Percentiles rank a stretch among this genome's conserved stretches.
phyloP scores from a whole-genome alignment of 2,113 vertebrate genomes.

The Prochilodus magdalenae region DNA sequence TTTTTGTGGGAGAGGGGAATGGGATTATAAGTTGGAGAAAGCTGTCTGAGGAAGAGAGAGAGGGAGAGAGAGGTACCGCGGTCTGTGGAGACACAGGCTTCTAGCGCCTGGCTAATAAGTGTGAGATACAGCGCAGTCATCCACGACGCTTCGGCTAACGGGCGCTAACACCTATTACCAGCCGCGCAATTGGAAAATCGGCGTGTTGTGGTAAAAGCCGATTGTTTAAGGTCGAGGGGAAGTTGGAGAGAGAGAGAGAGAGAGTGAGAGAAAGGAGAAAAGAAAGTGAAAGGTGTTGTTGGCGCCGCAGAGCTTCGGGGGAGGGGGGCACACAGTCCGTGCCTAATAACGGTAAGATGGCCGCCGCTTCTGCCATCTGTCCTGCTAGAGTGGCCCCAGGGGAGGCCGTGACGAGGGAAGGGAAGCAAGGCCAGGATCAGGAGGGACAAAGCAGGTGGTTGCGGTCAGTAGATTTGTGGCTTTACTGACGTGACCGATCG shows the following conservation, averaged over 20 bases:
- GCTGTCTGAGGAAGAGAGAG: slow-evolving; percentile 41
- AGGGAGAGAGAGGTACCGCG: slow-evolving; percentile 25
- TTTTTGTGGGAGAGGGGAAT: background rate
- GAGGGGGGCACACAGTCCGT: background rate
- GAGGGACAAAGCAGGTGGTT: background rate
- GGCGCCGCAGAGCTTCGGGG: background rate
- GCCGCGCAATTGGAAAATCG: slow-evolving; percentile 61
- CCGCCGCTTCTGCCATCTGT: background rate
- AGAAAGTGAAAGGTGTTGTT: slow-evolving; percentile 27
- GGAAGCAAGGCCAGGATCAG: background rate
- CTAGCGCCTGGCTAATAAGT: slow-evolving; percentile 72
- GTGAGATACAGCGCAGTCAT: slow-evolving; percentile 64
- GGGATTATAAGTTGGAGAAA: slow-evolving; percentile 9
- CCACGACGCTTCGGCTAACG: slow-evolving; percentile 61
- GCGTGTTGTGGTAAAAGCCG: slow-evolving; percentile 69
- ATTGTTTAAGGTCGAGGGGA: slow-evolving; percentile 66
- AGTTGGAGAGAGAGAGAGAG: slow-evolving; percentile 46
- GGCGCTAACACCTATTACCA: slow-evolving; percentile 76
- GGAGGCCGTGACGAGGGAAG: background rate
- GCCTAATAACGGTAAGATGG: background rate
- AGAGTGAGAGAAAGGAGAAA: background rate
- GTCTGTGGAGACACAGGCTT: slow-evolving; percentile 54
- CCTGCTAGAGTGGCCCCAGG: background rate
- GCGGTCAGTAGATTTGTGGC: background rate
- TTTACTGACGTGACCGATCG: background rate